These are phyloP conservation scores for Xestia sexstrigata DNA, from an alignment of 2,888 invertebrate genomes.

Conservation along the genomic window DNA sequence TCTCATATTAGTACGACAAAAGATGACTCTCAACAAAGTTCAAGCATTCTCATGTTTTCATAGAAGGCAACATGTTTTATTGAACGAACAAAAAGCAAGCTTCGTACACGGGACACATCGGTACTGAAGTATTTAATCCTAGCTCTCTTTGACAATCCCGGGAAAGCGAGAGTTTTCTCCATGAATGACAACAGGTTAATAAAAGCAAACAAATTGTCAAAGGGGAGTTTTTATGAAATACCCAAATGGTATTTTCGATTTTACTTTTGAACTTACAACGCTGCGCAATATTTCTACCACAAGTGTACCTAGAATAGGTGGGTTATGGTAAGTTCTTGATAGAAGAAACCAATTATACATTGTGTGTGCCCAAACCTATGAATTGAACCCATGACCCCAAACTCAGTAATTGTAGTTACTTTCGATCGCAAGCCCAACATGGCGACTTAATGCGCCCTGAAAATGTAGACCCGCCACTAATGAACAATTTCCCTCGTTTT, in stretches of 20 bases:
- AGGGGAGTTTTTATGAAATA: conserved; percentile 5
- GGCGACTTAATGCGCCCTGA: neutral
- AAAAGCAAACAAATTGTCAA: conserved; percentile 36
- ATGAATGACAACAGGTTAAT: conserved; percentile 25
- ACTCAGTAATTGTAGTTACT: neutral
- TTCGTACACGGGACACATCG: conserved; percentile 16
- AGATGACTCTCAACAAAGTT: conserved; percentile 28
- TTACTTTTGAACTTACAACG: neutral
- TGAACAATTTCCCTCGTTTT: conserved; percentile 43
- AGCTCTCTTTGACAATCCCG: conserved; percentile 13
- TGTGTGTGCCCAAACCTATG: neutral
- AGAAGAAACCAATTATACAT: neutral
- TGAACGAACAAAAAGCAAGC: conserved; percentile 17
- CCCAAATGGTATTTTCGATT: conserved; percentile 18
- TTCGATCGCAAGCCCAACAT: neutral
- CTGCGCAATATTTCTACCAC: neutral
- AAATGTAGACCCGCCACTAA: neutral
- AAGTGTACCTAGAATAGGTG: neutral
- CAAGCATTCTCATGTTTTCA: conserved; percentile 36
- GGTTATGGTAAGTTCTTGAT: neutral
- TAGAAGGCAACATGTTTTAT: conserved; percentile 36
- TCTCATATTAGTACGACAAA: conserved; percentile 32
- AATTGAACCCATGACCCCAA: neutral
- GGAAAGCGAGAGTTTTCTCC: conserved; percentile 21
- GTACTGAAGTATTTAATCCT: conserved; percentile 35